Conservation (phyloP, 2,113 vertebrate genomes). For the Dunckerocampus dactyliophorus region DNA sequence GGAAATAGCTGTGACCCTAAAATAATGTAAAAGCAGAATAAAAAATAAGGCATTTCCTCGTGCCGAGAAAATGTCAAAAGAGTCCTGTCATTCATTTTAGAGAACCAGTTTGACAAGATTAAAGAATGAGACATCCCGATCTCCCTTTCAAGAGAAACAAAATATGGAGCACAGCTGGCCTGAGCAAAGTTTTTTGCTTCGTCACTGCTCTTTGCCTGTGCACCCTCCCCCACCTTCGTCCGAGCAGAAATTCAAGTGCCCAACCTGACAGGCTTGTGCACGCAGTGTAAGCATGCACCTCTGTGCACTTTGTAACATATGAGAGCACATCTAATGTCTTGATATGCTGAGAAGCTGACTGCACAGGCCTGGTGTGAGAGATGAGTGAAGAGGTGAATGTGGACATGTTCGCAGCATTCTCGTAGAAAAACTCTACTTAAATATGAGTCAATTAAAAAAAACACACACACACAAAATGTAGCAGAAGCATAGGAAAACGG, state of each 20-base stretch:
- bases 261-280: conserved; percentile 21
- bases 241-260: conserved; percentile 40
- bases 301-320: conserved; percentile 16
- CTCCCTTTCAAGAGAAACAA: conserved; percentile 28
- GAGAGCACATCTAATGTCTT: conserved; percentile 14
- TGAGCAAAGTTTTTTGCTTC: conserved; percentile 48
- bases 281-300: conserved; percentile 5
- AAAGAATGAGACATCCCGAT: conserved; percentile 24
- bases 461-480: conserved; percentile 5
- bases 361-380: background rate
- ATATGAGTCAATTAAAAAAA: conserved; percentile 3
- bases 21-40: too few relatives aligned
- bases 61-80: conserved; percentile 6
- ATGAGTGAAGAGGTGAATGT: background rate
- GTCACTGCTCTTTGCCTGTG: conserved; percentile 62
- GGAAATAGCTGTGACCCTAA: too few relatives aligned
- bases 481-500: conserved; percentile 14
- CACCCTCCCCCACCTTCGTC: conserved; percentile 44
- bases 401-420: background rate
- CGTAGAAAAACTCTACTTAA: conserved; percentile 9
- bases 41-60: too few relatives aligned
- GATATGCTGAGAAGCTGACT: conserved; percentile 2
- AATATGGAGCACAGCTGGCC: conserved; percentile 55
- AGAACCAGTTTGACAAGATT: conserved; percentile 17
- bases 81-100: background rate